Base-by-base conservation (phyloP, 2,797 vertebrate genomes). In the Sphaeramia orbicularis region DNA sequence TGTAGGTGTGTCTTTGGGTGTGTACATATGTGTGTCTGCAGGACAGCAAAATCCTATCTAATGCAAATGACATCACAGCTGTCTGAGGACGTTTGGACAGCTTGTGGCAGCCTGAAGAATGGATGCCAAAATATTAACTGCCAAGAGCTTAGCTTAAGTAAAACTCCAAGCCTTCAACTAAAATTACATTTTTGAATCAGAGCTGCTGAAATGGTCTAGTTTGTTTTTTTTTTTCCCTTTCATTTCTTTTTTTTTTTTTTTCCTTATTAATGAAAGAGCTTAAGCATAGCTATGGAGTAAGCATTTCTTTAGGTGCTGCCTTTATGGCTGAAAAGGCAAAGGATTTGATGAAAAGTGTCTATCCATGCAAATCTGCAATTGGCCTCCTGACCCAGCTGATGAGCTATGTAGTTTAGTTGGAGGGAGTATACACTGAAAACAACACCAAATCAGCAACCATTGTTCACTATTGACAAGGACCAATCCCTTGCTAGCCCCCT, bases 401-500 rank as follows among this genome's bases (percentile, higher is more conserved):
- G 87, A 89, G 88, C 77, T 65, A 10, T 54, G 72, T 69, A 55
- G 60, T 65, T 81, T 57, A 78, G 83, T 43, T 62, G 64, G 63
- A 83, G 38, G 41, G 11, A 73, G 63, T 71, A 66, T 37, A 37
- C 55, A 53, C 69, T 69, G 81, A 76, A 81, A 86, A 86, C 78
- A 88, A 76, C 85, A 84, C 37, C 77, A 83, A 90, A 90, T 91
- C 88, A 87, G 78, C 84, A 67, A n/a, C 74, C 66, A 85, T 91
- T 92, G 90, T 89, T 80, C 62, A 24, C 54, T 84, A 87, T 91
- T 60, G 87, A 91, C 78, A 19, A 59, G 41, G 52, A 65, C 42
- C 73, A 58, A 66, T 86, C 71, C 81, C 72, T 51, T 10, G 65
- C 78, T 37, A 53, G 51, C 35, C 42, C 65, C 43, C 60, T 45